Conservation (phyloP, 2,113 vertebrate genomes). For the Coryphaenoides rupestris region DNA sequence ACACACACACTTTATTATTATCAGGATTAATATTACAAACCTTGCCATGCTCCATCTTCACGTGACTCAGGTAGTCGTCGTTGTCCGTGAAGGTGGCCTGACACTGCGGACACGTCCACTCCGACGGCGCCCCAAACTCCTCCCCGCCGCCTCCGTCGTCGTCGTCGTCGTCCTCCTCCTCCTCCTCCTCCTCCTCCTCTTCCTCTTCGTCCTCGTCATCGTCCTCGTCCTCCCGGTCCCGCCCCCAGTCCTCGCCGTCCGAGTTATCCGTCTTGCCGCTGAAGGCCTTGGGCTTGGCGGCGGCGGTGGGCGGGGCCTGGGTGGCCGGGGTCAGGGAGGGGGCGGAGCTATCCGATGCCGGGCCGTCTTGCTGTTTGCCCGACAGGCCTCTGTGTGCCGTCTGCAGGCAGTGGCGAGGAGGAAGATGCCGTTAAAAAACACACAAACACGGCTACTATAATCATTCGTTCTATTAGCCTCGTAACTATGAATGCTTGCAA, state of each 20-base stretch:
- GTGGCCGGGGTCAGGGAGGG: constrained; percentile 55
- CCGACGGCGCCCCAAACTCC: constrained; percentile 31
- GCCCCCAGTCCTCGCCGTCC: constrained; percentile 69
- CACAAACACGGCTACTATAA: not conserved
- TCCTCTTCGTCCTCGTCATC: constrained; percentile 53
- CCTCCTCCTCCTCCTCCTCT: constrained; percentile 51
- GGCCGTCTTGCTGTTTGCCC: constrained; percentile 72
- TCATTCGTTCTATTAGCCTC: not conserved
- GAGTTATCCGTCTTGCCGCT: constrained; percentile 64
- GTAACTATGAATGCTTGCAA: too few relatives aligned
- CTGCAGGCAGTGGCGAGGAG: constrained; percentile 34
- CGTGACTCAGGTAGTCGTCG: constrained; percentile 61
- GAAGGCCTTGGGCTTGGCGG: constrained; percentile 50
- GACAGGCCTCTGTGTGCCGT: constrained; percentile 69
- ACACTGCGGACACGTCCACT: constrained; percentile 70
- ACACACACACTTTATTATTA: too few relatives aligned
- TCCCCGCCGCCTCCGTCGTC: constrained; percentile 23
- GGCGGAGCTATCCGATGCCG: constrained; percentile 51
- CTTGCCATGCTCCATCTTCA: constrained; percentile 67
- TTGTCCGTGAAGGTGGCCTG: constrained; percentile 64
- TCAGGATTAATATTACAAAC: constrained; percentile 23
- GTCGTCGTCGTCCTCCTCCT: constrained; percentile 60
- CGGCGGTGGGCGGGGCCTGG: constrained; percentile 51
- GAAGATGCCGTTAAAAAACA: not conserved
- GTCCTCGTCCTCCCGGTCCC: constrained; percentile 69